A percentile compares a stretch with the other conserved stretches of the same genome.
Conservation (phyloP, 2,113 vertebrate genomes). For the Madoqua kirkii region DNA sequence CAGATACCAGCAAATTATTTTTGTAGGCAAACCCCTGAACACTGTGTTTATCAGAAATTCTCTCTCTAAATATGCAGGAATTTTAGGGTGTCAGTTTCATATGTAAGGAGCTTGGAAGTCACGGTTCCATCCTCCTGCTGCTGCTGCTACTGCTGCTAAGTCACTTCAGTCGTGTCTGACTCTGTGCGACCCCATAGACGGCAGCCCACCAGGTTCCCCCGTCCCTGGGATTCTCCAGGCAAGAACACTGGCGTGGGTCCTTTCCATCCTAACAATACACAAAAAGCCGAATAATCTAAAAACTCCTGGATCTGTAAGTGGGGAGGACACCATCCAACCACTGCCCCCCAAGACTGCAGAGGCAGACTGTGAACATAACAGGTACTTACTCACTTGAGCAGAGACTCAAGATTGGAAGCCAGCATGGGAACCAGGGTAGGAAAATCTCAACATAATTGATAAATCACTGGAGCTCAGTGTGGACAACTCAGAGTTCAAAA, state of each 20-base stretch:
- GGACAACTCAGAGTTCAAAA: neutral
- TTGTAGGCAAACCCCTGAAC: neutral
- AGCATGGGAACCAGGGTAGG: accelerated
- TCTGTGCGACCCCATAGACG: neutral
- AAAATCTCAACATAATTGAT: neutral
- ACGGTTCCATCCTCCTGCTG: neutral
- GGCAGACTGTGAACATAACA: too few relatives aligned
- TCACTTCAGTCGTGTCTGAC: accelerated
- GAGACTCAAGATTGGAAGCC: neutral
- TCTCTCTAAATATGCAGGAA: neutral
- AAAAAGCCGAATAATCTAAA: neutral
- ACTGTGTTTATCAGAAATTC: neutral
- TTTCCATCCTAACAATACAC: neutral
- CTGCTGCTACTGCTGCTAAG: neutral
- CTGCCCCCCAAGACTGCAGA: neutral
- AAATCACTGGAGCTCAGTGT: neutral
- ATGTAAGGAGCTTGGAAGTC: neutral
- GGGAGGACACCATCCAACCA: neutral
- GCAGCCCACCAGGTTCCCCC: neutral
- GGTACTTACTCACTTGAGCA: too few relatives aligned
- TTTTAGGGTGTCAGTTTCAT: neutral
- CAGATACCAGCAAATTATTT: too few relatives aligned
- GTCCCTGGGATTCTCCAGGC: neutral
- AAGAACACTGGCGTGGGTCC: neutral
- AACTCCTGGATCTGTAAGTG: neutral